Percentiles rank a stretch among this genome's conserved stretches.
phyloP scores from a whole-genome alignment of 2,797 vertebrate genomes.

The Furcifer pardalis region DNA sequence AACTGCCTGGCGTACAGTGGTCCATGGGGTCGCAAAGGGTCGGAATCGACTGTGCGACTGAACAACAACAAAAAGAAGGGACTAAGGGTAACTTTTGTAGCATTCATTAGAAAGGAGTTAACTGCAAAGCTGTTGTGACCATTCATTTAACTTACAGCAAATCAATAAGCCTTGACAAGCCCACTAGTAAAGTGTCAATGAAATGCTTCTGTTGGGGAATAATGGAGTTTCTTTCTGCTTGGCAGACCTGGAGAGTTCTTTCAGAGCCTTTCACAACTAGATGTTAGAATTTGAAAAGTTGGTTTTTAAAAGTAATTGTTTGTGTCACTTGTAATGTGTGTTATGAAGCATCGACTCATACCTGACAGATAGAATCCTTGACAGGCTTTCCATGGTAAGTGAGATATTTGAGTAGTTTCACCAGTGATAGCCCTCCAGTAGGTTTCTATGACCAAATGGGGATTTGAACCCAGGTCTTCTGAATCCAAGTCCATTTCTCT shows the following conservation, averaged over 20 bases:
- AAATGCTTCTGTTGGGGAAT: neutral
- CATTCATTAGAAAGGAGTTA: conserved; percentile 37
- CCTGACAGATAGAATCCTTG: too few relatives aligned
- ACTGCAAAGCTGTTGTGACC: conserved; percentile 17
- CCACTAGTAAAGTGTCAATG: neutral
- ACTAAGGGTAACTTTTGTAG: neutral
- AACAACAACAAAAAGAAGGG: too few relatives aligned
- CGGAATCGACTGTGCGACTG: too few relatives aligned
- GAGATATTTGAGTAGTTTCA: too few relatives aligned
- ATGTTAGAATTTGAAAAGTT: neutral
- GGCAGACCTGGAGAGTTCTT: neutral
- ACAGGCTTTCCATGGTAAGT: too few relatives aligned
- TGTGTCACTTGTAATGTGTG: neutral
- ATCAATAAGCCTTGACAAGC: conserved; percentile 14
- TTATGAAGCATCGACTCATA: too few relatives aligned
- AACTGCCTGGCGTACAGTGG: too few relatives aligned
- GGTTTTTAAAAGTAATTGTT: neutral
- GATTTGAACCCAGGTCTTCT: too few relatives aligned
- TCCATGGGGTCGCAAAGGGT: too few relatives aligned
- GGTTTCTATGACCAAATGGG: too few relatives aligned
- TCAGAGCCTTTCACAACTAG: neutral
- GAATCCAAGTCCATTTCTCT: too few relatives aligned
- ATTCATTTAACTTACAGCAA: conserved; percentile 43
- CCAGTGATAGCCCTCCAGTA: too few relatives aligned
- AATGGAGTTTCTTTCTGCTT: neutral